Evolutionary conservation across 2,888 invertebrate species (phyloP), one percentile per base, ranked within the genome.

Genomic region (Hesperia comma): DNA sequence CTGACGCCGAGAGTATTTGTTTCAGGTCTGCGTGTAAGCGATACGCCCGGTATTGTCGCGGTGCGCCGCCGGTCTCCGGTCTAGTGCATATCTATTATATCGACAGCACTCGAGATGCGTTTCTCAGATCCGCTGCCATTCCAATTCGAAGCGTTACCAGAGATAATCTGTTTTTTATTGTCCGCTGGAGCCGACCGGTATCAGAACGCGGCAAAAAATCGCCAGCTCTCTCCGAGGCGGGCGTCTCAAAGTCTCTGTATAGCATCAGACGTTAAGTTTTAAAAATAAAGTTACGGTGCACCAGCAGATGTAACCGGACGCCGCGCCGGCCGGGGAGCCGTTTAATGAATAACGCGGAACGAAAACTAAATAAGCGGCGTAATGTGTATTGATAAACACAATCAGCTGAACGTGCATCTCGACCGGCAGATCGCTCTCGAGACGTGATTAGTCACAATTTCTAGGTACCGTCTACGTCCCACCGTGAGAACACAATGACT

Each of bases 81-180:
- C 90, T 90, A 89, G 84, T 89, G 90, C 88, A 78, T 87, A 88
- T 87, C 87, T 89, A 87, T 87, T 88, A 88, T 88, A 87, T 84
- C 82, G 84, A 80, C 84, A 86, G 82, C 82, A 77, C 79, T 82
- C 79, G 82, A 86, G 83, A 80, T 80, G 79, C 82, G 80, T 83
- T 80, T 83, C 86, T 85, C 81, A 80, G 84, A 84, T 85, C 81
- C 79, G 79, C 75, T 79, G 82, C 78, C 80, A 85, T 84, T 88
- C 82, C 85, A 87, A 87, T 89, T 90, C 85, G 84, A 83, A 83
- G 80, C 76, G 79, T 81, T 83, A 85, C 82, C 80, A 83, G 77
- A 80, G 85, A 84, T 86, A 83, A 87, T 84, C 84, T 77, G 81
- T 80, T 85, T 87, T 86, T 86, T 87, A 84, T 85, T 86, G 78